phyloP scores from a whole-genome alignment of 1,140 invertebrate species.

The Piezodorus guildinii region DNA sequence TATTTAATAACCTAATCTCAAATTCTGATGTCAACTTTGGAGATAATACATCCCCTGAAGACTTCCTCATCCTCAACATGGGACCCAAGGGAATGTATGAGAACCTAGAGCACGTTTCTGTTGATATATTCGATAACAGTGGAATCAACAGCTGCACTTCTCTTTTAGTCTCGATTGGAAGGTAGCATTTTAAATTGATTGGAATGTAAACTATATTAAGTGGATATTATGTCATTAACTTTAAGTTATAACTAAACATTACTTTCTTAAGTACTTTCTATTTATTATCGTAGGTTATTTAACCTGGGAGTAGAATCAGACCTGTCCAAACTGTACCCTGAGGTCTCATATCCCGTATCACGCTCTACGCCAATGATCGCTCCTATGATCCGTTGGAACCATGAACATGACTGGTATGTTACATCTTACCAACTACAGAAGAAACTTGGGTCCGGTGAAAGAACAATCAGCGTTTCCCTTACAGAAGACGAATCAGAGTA shows the following conservation, averaged over 20 bases:
- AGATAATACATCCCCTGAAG: neutral
- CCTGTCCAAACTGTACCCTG: constrained; percentile 43
- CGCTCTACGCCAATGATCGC: constrained; percentile 63
- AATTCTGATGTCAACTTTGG: neutral
- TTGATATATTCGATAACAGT: neutral
- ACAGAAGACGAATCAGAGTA: constrained; percentile 35
- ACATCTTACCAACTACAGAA: constrained; percentile 27
- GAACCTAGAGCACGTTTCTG: neutral
- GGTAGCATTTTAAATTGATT: neutral
- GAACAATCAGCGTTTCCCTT: neutral
- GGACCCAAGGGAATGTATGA: neutral
- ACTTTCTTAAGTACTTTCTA: too few species aligned
- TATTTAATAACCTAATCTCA: neutral
- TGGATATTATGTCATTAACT: too few species aligned
- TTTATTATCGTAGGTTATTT: constrained; percentile 26
- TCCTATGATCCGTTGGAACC: constrained; percentile 79
- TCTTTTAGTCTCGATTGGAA: neutral
- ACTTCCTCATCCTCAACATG: neutral
- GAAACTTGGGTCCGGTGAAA: constrained; percentile 13
- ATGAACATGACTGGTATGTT: constrained; percentile 60
- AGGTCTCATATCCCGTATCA: constrained; percentile 64
- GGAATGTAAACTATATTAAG: too few species aligned
- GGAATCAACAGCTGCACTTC: neutral
- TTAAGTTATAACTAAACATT: too few species aligned
- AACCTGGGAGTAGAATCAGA: constrained; percentile 28